These are phyloP conservation scores for Drosophila watanabei DNA, from an alignment of 1,140 invertebrate species.

Conservation along the genomic window DNA sequence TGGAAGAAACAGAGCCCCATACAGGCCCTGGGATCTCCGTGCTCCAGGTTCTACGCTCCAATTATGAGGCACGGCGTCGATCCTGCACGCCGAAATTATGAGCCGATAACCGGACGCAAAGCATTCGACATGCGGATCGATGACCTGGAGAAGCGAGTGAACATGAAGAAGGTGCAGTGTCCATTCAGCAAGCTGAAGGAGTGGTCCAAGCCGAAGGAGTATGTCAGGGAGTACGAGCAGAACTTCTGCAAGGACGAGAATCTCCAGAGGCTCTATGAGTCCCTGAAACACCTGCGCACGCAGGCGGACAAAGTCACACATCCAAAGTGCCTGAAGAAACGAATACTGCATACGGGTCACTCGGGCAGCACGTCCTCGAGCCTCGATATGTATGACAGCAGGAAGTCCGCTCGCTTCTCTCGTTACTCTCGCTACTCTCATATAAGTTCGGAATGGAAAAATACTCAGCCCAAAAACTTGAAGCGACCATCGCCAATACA, in stretches of 20 bases:
- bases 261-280: slow-evolving; percentile 75
- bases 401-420: not conserved
- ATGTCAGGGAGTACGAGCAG: slow-evolving; percentile 73
- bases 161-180: slow-evolving; percentile 59
- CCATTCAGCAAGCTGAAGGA: slow-evolving; percentile 72
- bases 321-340: slow-evolving; percentile 47
- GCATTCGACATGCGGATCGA: slow-evolving; percentile 79
- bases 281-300: slow-evolving; percentile 44
- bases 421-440: not conserved
- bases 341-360: not conserved
- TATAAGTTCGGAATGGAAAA: not conserved
- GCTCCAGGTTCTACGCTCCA: slow-evolving; percentile 87
- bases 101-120: slow-evolving; percentile 44
- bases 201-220: slow-evolving; percentile 79
- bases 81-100: slow-evolving; percentile 85
- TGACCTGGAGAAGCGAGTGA: slow-evolving; percentile 71
- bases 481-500: not conserved
- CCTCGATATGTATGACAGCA: not conserved
- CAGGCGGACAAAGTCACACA: slow-evolving; percentile 22
- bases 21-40: slow-evolving; percentile 85
- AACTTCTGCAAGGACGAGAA: slow-evolving; percentile 78
- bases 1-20: slow-evolving; percentile 85
- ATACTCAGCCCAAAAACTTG: not conserved
- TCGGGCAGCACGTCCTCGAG: not conserved
- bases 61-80: slow-evolving; percentile 86